A percentile compares a stretch with the other conserved stretches of the same genome.
phyloP scores from a whole-genome alignment of 92 coral and sea anemone genomes.

The Scolanthus callimorphus region DNA sequence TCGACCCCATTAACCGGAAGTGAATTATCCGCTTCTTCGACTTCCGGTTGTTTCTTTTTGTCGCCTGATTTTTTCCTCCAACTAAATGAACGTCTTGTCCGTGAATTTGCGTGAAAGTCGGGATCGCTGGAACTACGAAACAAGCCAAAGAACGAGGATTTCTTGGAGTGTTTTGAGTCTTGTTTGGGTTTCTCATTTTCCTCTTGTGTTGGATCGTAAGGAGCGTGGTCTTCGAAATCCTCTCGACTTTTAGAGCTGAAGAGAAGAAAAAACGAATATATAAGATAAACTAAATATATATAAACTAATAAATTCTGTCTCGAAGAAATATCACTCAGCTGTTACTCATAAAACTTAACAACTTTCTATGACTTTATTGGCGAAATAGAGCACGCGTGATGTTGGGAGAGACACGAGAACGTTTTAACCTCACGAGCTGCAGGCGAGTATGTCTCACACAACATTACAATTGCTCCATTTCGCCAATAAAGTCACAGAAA shows the following conservation, averaged over 20 bases:
- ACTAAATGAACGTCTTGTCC: conserved; percentile 45
- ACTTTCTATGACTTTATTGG: too few species aligned
- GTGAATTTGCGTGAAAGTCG: conserved; percentile 42
- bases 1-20: conserved; percentile 15
- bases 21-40: conserved; percentile 8
- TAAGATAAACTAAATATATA: too few species aligned
- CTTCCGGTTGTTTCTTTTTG: background rate
- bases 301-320: too few species aligned
- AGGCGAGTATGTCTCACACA: too few species aligned
- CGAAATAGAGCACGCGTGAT: too few species aligned
- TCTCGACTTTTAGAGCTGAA: conserved; percentile 55
- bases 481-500: too few species aligned
- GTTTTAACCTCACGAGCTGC: too few species aligned
- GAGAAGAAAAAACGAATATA: conserved; percentile 2
- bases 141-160: conserved; percentile 40
- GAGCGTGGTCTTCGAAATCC: conserved; percentile 25
- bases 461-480: too few species aligned
- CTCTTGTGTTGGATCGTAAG: conserved; percentile 4
- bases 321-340: background rate
- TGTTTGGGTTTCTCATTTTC: background rate
- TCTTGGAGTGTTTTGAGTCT: conserved; percentile 36
- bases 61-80: conserved; percentile 23
- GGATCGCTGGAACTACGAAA: conserved; percentile 92
- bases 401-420: too few species aligned
- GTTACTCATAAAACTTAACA: background rate